Base-by-base conservation (phyloP, 2,113 vertebrate species). In the Acrocephalus arundinaceus region DNA sequence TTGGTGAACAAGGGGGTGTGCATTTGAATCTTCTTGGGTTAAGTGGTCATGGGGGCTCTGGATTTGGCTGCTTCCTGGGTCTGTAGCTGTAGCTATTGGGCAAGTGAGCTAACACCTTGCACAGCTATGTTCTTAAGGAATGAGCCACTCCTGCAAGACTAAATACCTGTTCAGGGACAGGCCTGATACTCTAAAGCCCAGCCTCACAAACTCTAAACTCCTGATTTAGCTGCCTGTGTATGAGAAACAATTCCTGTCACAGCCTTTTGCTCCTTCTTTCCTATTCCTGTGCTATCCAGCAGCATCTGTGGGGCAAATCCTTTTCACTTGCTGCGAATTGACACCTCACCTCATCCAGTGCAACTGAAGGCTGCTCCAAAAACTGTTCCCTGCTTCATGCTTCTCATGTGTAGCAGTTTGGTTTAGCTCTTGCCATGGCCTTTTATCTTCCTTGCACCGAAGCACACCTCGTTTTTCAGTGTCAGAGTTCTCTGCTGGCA, bases 261-360 rank as follows among this genome's bases (percentile, higher is more conserved):
- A 66, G 21, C 27, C 15, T 35, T 25, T 24, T 45, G 18, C 27
- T 68, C 31, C 17, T 12, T 63, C 55, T 71, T 63, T 72, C 58
- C 27, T 17, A 30, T 19, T 20, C 6, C 30, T 49, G 6, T 46
- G 30, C 23, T 63, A 4, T 72, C 79, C 33, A 49, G 61, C 39
- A 65, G 35, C 24, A 3, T 68, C 70, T 49, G 20, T 2, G 58
- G 61, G 63, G 55, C 41, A 68, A 61, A 73, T 73, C 24, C 19
- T 41, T 17, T 35, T n/a, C 28, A 11, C 0, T 0, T 19, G 14
- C 19, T 5, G 2, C 0, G 2, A 21, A 62, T 43, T 68, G 30
- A 52, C 17, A 8, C 16, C 8, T 21, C 7, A 16, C 16, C 11
- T 85, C 35, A 28, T 22, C 6, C 45, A 78, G 16, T 20, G 27